A percentile compares a stretch with the other conserved stretches of the same genome.
Conservation (phyloP, 2,797 vertebrate species). For the Crotalus adamanteus region DNA sequence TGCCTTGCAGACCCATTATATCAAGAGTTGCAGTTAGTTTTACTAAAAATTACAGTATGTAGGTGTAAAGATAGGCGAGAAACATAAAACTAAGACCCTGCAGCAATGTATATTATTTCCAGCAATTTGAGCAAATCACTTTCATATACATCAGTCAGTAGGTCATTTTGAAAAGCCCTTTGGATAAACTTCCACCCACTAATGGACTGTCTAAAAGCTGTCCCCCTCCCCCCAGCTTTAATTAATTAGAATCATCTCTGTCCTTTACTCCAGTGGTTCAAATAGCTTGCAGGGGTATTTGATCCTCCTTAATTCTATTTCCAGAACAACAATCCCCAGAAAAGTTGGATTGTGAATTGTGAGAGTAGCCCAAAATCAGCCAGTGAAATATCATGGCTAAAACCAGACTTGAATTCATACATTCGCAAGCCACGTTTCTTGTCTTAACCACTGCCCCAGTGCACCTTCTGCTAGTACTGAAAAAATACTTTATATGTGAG, state of each 20-base stretch:
- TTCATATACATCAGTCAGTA: not conserved
- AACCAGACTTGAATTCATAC: not conserved
- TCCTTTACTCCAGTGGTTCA: not conserved
- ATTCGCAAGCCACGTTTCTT: not conserved
- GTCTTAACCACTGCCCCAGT: not conserved
- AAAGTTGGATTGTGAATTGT: not conserved
- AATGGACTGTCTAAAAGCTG: not conserved
- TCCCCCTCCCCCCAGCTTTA: not conserved
- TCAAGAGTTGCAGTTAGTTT: constrained; percentile 52
- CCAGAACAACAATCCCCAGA: not conserved
- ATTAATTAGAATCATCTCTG: not conserved
- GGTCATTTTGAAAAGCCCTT: not conserved
- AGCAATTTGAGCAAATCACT: constrained; percentile 4
- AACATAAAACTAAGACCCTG: not conserved
- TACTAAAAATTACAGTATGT: constrained; percentile 51
- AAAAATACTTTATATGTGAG: not conserved
- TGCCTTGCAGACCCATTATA: constrained; percentile 61
- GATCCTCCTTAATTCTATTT: not conserved
- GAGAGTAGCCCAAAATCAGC: not conserved
- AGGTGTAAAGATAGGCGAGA: not conserved
- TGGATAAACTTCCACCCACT: not conserved
- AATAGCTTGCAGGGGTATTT: not conserved
- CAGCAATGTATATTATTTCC: constrained; percentile 14
- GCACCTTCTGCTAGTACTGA: not conserved
- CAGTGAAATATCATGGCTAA: not conserved